A percentile compares a stretch with the other conserved stretches of the same genome.
These are phyloP conservation scores for Bergia sp. DNA, from an alignment of 92 coral and sea anemone genomes.

Conservation along the genomic window DNA sequence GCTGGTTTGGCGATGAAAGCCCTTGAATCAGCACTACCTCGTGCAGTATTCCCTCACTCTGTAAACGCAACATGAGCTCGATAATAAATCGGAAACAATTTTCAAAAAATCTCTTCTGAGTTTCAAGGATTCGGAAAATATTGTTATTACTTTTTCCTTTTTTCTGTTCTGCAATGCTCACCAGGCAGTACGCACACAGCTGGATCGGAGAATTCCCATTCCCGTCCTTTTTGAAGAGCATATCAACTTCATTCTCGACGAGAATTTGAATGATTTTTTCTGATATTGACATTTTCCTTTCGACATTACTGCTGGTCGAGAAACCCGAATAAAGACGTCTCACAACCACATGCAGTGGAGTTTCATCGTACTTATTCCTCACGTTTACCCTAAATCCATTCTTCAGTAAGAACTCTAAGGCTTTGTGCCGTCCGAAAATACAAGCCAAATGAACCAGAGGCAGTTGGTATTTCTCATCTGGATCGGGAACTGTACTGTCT, in stretches of 20 bases:
- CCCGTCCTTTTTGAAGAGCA: slow-evolving; percentile 10
- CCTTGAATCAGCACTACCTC: background rate
- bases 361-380: slow-evolving; percentile 36
- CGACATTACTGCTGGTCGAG: slow-evolving; percentile 15
- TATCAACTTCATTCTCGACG: slow-evolving; percentile 8
- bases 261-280: slow-evolving; percentile 21
- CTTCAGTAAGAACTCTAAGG: slow-evolving; percentile 56
- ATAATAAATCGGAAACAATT: slow-evolving; percentile 10
- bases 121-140: slow-evolving; percentile 15
- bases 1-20: slow-evolving; percentile 19
- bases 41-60: background rate
- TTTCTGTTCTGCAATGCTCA: background rate
- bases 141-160: slow-evolving; percentile 1
- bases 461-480: slow-evolving; percentile 38
- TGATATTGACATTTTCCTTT: slow-evolving; percentile 21
- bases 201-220: slow-evolving; percentile 14
- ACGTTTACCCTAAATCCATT: slow-evolving; percentile 41
- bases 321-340: slow-evolving; percentile 54
- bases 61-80: slow-evolving; percentile 3
- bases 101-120: slow-evolving; percentile 8
- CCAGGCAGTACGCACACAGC: background rate
- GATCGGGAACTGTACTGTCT: slow-evolving; percentile 53
- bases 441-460: slow-evolving; percentile 62
- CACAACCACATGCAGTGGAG: slow-evolving; percentile 53
- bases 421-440: slow-evolving; percentile 59